Evolutionary conservation across 2,113 vertebrate genomes (phyloP), one percentile per base, ranked within the genome.

Genomic region (Callospermophilus lateralis): DNA sequence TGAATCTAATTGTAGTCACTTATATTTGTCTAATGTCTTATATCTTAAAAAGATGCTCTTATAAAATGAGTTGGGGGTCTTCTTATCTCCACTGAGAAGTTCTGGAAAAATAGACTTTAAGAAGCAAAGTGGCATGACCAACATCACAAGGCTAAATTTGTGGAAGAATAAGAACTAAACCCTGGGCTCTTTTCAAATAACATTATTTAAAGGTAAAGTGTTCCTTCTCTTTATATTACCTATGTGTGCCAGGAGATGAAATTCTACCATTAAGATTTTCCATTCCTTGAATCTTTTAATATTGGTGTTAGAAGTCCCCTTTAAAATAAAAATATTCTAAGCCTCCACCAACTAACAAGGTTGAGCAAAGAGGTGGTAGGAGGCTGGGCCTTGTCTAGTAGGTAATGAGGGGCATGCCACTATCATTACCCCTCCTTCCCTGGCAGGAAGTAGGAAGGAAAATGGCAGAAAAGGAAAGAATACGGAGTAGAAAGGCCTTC

Each of bases 281-380:
- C 15, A 70, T 83, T 30, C 19, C 83, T 83, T 89, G 67, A 70
- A 24, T 78, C 6, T 84, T 91, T 91, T 95, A 45, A 83, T 32
- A 84, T 65, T n/a, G 70, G 2, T 68, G 10, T 42, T 87, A 74
- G 17, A 79, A 83, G 20, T 68, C 37, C 13, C 9, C 92, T 72
- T 87, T 22, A 86, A 89, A 95, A 70, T 73, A 70, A 84, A 94
- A 67, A 72, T 37, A 83, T 73, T 76, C 26, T 92, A 95, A 92
- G 26, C 17, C 9, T 37, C 37, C 28, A 63, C 20, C 13, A n/a
- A 79, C n/a, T 48, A 55, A 34, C 30, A 32, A 8, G 4, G 13
- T 68, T 61, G 84, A 93, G 91, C 58, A 80, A 67, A 93, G 6
- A 93, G 11, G 4, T 3, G 26, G 28, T 17, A 26, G 65, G 68